Evolutionary conservation across 1,140 invertebrate genomes (phyloP).

Genomic region (Atta texana): DNA sequence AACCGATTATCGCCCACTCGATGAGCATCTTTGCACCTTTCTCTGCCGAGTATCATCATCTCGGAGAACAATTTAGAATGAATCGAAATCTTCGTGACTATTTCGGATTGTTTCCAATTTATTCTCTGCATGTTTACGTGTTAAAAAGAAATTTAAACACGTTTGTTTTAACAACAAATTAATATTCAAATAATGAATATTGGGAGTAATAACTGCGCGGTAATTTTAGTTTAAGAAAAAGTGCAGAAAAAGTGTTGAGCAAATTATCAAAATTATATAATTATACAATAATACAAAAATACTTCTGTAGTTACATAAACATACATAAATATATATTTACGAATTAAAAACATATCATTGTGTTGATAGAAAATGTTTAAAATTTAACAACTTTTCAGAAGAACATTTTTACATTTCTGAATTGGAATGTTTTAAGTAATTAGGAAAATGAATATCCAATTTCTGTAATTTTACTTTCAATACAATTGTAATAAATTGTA

Average conservation of each 20-base stretch:
- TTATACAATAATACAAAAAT: background rate
- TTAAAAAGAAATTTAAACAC: background rate
- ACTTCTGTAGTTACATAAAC: background rate
- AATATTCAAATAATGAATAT: too few relatives aligned
- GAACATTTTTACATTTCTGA: too few relatives aligned
- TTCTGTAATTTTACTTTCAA: too few relatives aligned
- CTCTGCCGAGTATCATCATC: background rate
- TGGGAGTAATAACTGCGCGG: too few relatives aligned
- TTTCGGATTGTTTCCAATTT: background rate
- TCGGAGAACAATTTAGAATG: background rate
- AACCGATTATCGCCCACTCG: constrained; percentile 17
- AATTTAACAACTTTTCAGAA: too few relatives aligned
- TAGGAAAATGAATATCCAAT: too few relatives aligned
- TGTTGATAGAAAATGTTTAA: too few relatives aligned
- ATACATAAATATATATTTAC: background rate
- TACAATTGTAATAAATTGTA: too few relatives aligned
- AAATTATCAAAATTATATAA: background rate
- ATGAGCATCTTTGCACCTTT: constrained; percentile 3
- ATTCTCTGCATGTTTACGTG: background rate
- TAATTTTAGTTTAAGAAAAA: too few relatives aligned
- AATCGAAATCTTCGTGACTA: background rate
- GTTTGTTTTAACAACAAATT: too few relatives aligned
- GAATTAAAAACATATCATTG: background rate
- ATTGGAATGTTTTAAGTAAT: too few relatives aligned
- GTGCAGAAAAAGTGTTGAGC: background rate